Evolutionary conservation across 2,113 vertebrate species (phyloP), one percentile per base, ranked within the genome.

Genomic region (Apodemus sylvaticus): DNA sequence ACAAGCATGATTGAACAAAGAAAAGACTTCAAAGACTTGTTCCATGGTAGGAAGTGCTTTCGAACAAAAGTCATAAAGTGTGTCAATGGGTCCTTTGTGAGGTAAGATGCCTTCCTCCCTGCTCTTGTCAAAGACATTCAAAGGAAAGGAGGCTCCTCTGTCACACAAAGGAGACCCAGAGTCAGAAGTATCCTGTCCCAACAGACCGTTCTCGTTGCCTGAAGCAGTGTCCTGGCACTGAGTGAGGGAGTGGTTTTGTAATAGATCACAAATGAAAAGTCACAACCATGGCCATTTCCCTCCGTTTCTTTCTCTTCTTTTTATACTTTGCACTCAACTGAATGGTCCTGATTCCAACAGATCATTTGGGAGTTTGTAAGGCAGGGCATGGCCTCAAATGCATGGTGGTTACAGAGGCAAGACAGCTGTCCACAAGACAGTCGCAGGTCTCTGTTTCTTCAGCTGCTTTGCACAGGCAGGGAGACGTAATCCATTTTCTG

Each of bases 11-110:
- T 97, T 97, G 98, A 98, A 98, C 98, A 98, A 98, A 99, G 98
- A 94, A 10, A 1, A 48, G 19, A 98, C 98, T 98, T 99, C 98
- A 98, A 99, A 99, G 98, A 83, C 95, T 98, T 95, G 0, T 53
- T 93, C 73, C 95, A 17, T 94, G 96, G 93, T 95, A 98, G 98
- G 98, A 99, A 98, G 98, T 97, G 97, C 98, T 98, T 98, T 98
- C 96, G 95, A 98, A 96, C 96, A 98, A 98, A 97, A 98, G 98
- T 95, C 94, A 97, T 87, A 97, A 96, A n/a, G 93, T 98, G 79
- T 94, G 97, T 98, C 98, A 99, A 98, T 98, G 98, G 96, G 94
- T 91, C 92, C 98, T 98, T 98, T 99, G 98, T 99, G 97, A 96
- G 97, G 74, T 74, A 66, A 7, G 93, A 68, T 70, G 48, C 95